Evolutionary conservation across 2,888 invertebrate genomes (phyloP).

Genomic region (Aspidapion aeneum): DNA sequence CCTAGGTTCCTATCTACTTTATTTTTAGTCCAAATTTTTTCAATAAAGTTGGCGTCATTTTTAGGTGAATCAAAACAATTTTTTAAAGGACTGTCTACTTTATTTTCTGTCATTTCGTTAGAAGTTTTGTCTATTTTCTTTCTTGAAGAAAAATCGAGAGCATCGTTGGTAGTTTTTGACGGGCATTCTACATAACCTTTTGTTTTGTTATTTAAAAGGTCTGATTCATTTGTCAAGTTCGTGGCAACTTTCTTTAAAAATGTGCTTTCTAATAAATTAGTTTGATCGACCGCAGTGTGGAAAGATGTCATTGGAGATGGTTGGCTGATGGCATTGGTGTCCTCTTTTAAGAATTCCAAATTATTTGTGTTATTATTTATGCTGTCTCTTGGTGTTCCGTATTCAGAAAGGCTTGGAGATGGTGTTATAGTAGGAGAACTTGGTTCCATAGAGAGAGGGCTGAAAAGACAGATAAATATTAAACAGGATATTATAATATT

Average conservation of each 20-base stretch:
- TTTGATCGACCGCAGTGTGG: background rate
- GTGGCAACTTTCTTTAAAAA: too few relatives aligned
- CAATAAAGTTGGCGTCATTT: background rate
- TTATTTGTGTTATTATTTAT: background rate
- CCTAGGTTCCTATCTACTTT: too few relatives aligned
- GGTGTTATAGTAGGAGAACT: too few relatives aligned
- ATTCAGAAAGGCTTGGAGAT: background rate
- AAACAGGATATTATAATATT: too few relatives aligned
- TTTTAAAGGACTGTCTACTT: background rate
- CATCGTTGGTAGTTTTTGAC: too few relatives aligned
- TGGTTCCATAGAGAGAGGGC: too few relatives aligned
- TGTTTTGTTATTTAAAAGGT: too few relatives aligned
- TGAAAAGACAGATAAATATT: too few relatives aligned
- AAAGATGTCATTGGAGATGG: background rate
- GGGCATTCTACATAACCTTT: too few relatives aligned
- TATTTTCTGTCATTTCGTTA: too few relatives aligned
- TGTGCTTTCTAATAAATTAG: background rate
- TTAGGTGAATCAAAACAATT: background rate
- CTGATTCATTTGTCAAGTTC: background rate
- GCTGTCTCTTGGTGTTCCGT: background rate
- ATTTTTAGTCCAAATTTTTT: too few relatives aligned
- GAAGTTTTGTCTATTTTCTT: background rate
- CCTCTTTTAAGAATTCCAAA: background rate
- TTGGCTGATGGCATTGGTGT: background rate
- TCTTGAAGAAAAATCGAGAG: background rate